These are phyloP conservation scores for Oncorhynchus masou DNA, from an alignment of 2,113 vertebrate species.

Conservation along the genomic window DNA sequence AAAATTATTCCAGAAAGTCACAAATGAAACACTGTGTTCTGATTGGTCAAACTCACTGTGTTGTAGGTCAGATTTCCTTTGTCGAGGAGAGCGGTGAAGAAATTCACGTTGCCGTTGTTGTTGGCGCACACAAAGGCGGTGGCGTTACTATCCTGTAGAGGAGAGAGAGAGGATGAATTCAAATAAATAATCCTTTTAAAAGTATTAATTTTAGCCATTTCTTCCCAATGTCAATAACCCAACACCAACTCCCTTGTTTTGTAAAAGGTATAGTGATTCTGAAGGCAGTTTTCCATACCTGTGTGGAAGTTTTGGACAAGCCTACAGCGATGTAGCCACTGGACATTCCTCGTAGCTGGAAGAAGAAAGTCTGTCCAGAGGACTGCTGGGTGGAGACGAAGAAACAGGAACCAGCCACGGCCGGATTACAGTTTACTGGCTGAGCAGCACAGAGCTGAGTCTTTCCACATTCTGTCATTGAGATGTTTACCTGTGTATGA, in stretches of 20 bases:
- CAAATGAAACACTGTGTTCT: background rate
- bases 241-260: too few relatives aligned
- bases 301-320: rapidly evolving
- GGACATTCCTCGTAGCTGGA: conserved; percentile 41
- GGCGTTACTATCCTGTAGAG: conserved; percentile 26
- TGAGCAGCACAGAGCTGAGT: conserved; percentile 21
- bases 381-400: background rate
- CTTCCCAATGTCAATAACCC: too few relatives aligned
- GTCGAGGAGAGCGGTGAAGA: background rate
- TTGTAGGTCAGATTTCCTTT: background rate
- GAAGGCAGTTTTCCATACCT: conserved; percentile 20
- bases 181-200: background rate
- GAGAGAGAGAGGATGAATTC: background rate
- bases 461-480: background rate
- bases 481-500: conserved; percentile 15
- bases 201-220: too few relatives aligned
- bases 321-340: conserved; percentile 27
- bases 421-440: conserved; percentile 34
- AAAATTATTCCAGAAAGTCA: too few relatives aligned
- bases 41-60: conserved; percentile 26
- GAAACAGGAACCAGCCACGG: conserved; percentile 13
- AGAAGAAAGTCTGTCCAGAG: conserved; percentile 5
- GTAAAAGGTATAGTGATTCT: too few relatives aligned
- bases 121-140: conserved; percentile 54
- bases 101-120: background rate